Base-by-base conservation (phyloP, 2,888 invertebrate genomes). In the Mythimna vitellina region DNA sequence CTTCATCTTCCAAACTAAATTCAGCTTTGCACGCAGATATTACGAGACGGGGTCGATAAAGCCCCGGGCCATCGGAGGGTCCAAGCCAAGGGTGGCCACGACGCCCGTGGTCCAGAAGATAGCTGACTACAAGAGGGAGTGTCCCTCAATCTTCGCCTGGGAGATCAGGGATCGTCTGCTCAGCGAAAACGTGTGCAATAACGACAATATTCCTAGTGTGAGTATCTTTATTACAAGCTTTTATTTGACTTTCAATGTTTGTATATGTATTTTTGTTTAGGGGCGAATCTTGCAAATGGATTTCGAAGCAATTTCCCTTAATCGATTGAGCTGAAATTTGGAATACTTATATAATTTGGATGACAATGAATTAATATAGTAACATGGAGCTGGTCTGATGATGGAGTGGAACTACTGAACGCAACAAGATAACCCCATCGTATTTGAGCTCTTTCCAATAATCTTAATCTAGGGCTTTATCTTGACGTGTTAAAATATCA, bases 121-220 rank as follows among this genome's bases (percentile, higher is more conserved):
- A 88, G 99, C 99, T 70, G 98, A 99, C 93, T 99, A 99, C 97
- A 99, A 99, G 96, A 96, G 99, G 68, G 99, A 99, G 94, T 99
- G 99, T 94, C 99, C 99, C 51, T 99, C 99, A 87, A 99, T 99
- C 95, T 99, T 99, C 96, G 99, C 99, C 64, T 99, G 99, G 99
- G 99, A 99, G 96, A 99, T 99, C 92, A 96, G 99, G 68, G 99
- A 99, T 92, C 97, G 99, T 91, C 97, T 99, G 87, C 97, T 99
- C 71, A 98, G 98, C 75, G 99, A 99, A 92, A 98, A 98, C 88
- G 98, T 99, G 88, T 99, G 99, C 97, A 99, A 98, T 96, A 99
- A 98, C 96, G 99, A 99, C 96, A 99, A 99, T 95, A 99, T 99
- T 91, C 99, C 99, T 86, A 99, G 99, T 95, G 99, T 99, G 96